Conservation (phyloP, 2,113 vertebrate species). For the Ivindomyrus marchei region DNA sequence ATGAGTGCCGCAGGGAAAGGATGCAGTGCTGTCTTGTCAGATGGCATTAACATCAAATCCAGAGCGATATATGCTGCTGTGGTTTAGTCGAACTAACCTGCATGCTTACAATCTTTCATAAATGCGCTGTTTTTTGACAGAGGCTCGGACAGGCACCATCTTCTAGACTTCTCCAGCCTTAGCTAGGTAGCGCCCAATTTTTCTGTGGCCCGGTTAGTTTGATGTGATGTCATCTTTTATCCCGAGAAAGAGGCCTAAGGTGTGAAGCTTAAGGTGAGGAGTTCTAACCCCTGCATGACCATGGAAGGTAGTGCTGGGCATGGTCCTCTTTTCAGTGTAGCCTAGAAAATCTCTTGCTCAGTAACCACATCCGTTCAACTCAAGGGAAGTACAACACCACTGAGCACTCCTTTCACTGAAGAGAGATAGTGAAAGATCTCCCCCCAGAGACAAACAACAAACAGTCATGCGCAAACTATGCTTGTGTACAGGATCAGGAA, state of each 20-base stretch:
- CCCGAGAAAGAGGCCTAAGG: neutral
- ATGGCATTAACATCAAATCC: neutral
- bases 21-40: neutral
- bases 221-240: neutral
- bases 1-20: neutral
- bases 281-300: neutral
- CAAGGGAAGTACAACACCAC: neutral
- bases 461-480: neutral
- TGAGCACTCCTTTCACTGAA: neutral
- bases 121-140: neutral
- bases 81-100: neutral
- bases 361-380: neutral
- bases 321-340: neutral
- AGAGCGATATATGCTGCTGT: neutral
- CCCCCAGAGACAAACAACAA: neutral
- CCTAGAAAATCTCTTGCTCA: neutral
- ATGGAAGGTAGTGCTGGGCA: neutral
- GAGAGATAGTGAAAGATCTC: neutral
- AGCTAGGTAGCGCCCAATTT: neutral
- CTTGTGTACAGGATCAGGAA: neutral
- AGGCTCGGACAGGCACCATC: neutral
- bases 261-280: neutral
- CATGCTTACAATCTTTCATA: neutral
- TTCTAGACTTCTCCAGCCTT: neutral
- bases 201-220: neutral